phyloP scores from a whole-genome alignment of 2,113 vertebrate species.

The Laterallus jamaicensis region DNA sequence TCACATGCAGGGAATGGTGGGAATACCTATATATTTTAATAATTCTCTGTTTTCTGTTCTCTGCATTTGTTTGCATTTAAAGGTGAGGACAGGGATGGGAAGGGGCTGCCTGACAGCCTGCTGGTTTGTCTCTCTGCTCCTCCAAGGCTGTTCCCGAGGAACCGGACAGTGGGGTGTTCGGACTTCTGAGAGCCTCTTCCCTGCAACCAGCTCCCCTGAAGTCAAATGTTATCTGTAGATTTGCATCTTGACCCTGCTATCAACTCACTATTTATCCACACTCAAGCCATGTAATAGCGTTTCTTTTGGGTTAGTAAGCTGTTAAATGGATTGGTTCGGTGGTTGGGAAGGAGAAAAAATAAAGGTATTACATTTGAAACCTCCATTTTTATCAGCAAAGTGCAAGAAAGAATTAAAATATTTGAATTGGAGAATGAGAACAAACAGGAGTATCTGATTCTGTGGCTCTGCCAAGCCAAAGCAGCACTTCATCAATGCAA shows the following conservation, averaged over 20 bases:
- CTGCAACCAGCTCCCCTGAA: not conserved
- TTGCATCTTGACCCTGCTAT: not conserved
- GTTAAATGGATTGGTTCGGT: not conserved
- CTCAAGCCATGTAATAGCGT: not conserved
- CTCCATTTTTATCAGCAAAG: not conserved
- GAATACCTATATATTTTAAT: not conserved
- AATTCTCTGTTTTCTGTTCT: not conserved
- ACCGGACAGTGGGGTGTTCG: accelerated
- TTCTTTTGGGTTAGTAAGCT: not conserved
- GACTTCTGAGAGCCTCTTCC: not conserved
- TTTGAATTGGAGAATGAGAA: not conserved
- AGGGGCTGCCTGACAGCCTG: not conserved
- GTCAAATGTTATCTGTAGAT: slow-evolving; percentile 10
- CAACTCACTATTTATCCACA: not conserved
- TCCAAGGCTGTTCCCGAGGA: not conserved
- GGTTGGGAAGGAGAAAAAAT: not conserved
- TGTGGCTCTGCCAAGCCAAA: not conserved
- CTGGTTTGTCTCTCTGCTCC: not conserved
- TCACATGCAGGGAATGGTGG: not conserved
- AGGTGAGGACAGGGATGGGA: not conserved
- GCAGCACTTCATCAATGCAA: not conserved
- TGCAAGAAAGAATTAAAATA: not conserved
- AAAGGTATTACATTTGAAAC: not conserved
- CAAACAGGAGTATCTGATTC: not conserved
- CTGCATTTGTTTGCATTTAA: slow-evolving; percentile 18